Evolutionary conservation across 2,888 invertebrate genomes (phyloP), one percentile per base, ranked within the genome.

Genomic region (Holacanthella duospinosa): DNA sequence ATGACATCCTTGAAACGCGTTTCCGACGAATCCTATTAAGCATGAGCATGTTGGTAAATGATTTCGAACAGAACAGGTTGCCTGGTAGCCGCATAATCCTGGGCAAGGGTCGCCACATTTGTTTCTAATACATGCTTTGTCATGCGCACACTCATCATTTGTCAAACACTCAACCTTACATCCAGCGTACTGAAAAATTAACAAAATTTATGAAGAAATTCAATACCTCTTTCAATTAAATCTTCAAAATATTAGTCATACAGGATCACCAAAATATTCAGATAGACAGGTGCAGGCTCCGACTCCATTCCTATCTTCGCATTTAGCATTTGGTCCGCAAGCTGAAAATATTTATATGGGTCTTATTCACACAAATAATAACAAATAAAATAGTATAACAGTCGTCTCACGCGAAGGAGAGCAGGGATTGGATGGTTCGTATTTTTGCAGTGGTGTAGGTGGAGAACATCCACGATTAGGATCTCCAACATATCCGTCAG

Each of bases 191-290:
- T 48, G 48, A n/a, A n/a, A n/a, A n/a, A n/a, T n/a, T n/a, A n/a
- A n/a, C 6, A 21, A 21, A 4, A 21, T 26, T 55, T 24, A 55
- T 55, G 4, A n/a, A 9, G 9, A 53, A 53, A 53, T 53, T 53
- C 4, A 24, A 53, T 9, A 6, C 9, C n/a, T n/a, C n/a, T 9
- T 61, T 59, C 57, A 71, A 74, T 27, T 74, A 73, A 29, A 72
- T 72, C 68, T 74, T 74, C 55, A 63, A 64, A 26, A 53, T 89
- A 74, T 88, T 89, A 64, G 85, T 86, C 86, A 59, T 48, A 48
- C 48, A 85, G 91, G 90, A 77, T 89, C 88, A 53, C 90, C 90
- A 71, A 74, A 29, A 84, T 82, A 89, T 71, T 87, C 88, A 28
- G 82, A 78, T 36, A 82, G 81, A 75, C 93, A 93, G 2, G 84